Evolutionary conservation across 2,797 vertebrate genomes (phyloP).

Genomic region (Rhinatrema bivittatum): DNA sequence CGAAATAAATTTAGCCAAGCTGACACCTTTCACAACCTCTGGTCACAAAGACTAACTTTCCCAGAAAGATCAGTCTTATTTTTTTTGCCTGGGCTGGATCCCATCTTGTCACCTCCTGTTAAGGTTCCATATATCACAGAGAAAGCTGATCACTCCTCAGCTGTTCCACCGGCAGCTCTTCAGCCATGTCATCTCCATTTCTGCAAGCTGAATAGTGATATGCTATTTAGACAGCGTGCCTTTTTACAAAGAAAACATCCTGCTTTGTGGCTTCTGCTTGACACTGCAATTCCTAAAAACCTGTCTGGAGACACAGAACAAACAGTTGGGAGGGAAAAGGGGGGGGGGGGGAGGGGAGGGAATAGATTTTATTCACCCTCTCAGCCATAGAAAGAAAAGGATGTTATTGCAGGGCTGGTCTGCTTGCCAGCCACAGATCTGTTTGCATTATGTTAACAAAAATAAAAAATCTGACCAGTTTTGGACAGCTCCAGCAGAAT

Average conservation of each 20-base stretch:
- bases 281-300: conserved; percentile 17
- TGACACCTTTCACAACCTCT: too few relatives aligned
- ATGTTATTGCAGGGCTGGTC: conserved; percentile 22
- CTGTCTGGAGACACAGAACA: conserved; percentile 17
- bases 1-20: too few relatives aligned
- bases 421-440: neutral
- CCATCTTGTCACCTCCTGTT: too few relatives aligned
- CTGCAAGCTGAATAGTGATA: conserved; percentile 30
- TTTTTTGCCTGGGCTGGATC: too few relatives aligned
- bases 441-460: too few relatives aligned
- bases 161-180: conserved; percentile 13
- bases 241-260: conserved; percentile 36
- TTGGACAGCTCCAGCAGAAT: too few relatives aligned
- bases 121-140: too few relatives aligned
- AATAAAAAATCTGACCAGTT: too few relatives aligned
- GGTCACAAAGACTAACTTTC: too few relatives aligned
- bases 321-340: conserved; percentile 10
- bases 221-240: conserved; percentile 29
- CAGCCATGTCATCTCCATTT: conserved; percentile 26
- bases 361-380: conserved; percentile 15
- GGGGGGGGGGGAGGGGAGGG: too few relatives aligned
- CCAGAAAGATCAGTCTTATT: too few relatives aligned
- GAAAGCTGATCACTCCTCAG: too few relatives aligned
- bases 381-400: conserved; percentile 8
- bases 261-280: conserved; percentile 25